Evolutionary conservation across 2,797 vertebrate genomes (phyloP), one percentile per base, ranked within the genome.

Genomic region (Psittacula echo): DNA sequence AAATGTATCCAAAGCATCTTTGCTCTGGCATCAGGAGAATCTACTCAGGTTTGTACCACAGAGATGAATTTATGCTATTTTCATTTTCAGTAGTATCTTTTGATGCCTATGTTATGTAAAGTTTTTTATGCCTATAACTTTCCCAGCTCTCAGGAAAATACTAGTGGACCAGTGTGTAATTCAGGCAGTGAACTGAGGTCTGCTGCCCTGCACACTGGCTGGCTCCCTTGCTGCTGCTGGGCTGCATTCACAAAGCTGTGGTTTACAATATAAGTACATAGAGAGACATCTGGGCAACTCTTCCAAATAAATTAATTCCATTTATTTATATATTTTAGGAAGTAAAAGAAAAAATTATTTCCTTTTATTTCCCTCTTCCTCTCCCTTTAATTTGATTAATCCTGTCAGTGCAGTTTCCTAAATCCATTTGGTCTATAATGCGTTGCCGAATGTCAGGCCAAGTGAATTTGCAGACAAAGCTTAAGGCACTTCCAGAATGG

Each of bases 381-480:
- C 19, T 91, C 39, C 32, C 47, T 94, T 91, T 90, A 60, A 77
- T 92, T 88, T 77, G 42, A 78, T 93, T 85, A 85, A 70, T 94
- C 62, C 83, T 83, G 62, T 91, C 83, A 87, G 51, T 85, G 54
- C 37, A 64, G 47, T 86, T 88, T 87, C 41, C 78, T 93, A 89
- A 93, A 94, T 93, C 85, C 85, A 73, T 96, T 71, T 92, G 71
- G 68, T 90, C 81, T 85, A 5, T 92, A 79, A 91, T 48, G 47
- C 41, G 53, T 77, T 94, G 73, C 76, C 0, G 1, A 93, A 82
- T 64, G 56, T 78, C 80, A 93, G 72, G 76, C 87, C 85, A 81
- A 95, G 47, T 91, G 90, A 76, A 85, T 94, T 93, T 86, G 56
- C 73, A 92, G 66, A 60, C 61, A 83, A 73, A 90, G 70, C 53